Evolutionary conservation across 2,888 invertebrate species (phyloP), one percentile per base, ranked within the genome.

Genomic region (Meteorus cinctellus): DNA sequence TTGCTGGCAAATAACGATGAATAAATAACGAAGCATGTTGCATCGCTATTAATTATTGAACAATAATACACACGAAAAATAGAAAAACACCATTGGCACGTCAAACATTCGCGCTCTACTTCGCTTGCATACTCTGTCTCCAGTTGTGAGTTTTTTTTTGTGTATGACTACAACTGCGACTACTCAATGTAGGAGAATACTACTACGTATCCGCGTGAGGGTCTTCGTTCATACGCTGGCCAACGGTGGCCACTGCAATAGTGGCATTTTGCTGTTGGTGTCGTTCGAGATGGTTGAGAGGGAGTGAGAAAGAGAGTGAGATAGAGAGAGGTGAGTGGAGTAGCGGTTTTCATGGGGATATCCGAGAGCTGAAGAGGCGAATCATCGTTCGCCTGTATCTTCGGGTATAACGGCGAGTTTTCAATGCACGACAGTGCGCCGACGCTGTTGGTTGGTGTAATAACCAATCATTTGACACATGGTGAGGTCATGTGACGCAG

Each of bases 401-500:
- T 19, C 34, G 19, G 19, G n/a, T 29, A 70, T 69, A 72, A 71
- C 72, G 76, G 66, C 63, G 74, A 65, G 76, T 66, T 66, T 74
- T 19, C 55, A 55, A 55, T 55, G 55, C 4, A 55, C 55, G 77
- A 73, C 55, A 48, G 55, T 69, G 69, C 69, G 72, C 72, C 72
- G 72, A n/a, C 72, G 72, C 72, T 63, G 72, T 48, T n/a, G 31
- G 36, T 24, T 24, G 24, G 34, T 48, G 51, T 45, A n/a, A 45
- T 31, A 31, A 48, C 72, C 72, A 72, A 72, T 41, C 63, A 72
- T 62, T 29, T 63, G 41, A 67, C 72, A 66, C 55, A 41, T 65
- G 48, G 76, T 78, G 69, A 75, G 78, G 79, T 85, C 86, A 86
- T 84, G 85, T 86, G 86, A 86, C 83, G 80, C 68, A 77, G 68